A percentile compares a stretch with the other conserved stretches of the same genome.
These are phyloP conservation scores for Apostichopus leukothele DNA, from an alignment of 53 echinoderm and acorn worm species.

Conservation along the genomic window DNA sequence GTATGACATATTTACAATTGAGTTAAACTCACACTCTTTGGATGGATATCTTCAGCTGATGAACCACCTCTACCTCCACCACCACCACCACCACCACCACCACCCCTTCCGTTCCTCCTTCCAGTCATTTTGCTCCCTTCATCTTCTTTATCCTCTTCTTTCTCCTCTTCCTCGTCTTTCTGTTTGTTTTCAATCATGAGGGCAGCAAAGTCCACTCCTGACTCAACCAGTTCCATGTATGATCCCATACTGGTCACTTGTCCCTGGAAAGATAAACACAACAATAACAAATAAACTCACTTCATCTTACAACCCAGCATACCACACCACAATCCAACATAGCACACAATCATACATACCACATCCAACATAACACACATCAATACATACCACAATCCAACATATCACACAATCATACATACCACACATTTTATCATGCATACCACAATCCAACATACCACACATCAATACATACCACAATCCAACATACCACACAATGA, in stretches of 20 bases:
- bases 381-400: too few relatives aligned
- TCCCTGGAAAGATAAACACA: conserved; percentile 54
- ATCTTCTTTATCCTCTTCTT: conserved; percentile 19
- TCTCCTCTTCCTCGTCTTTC: conserved; percentile 44
- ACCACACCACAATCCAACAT: too few relatives aligned
- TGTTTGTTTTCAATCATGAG: conserved; percentile 65
- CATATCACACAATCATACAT: too few relatives aligned
- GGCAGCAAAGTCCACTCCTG: conserved; percentile 85
- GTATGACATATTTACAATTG: too few relatives aligned
- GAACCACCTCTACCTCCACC: neutral
- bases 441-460: too few relatives aligned
- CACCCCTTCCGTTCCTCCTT: neutral
- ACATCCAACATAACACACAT: too few relatives aligned
- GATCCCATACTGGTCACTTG: conserved; percentile 64
- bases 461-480: too few relatives aligned
- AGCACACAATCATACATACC: too few relatives aligned
- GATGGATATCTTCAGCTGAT: neutral
- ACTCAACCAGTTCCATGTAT: conserved; percentile 66
- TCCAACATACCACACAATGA: too few relatives aligned
- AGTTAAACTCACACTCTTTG: neutral
- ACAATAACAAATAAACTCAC: neutral
- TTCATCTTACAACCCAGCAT: too few relatives aligned
- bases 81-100: conserved; percentile 10
- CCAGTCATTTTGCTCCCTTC: neutral
- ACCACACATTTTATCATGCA: too few relatives aligned